Conservation (phyloP, 2,888 invertebrate genomes). For the Pyrocoelia pectoralis region DNA sequence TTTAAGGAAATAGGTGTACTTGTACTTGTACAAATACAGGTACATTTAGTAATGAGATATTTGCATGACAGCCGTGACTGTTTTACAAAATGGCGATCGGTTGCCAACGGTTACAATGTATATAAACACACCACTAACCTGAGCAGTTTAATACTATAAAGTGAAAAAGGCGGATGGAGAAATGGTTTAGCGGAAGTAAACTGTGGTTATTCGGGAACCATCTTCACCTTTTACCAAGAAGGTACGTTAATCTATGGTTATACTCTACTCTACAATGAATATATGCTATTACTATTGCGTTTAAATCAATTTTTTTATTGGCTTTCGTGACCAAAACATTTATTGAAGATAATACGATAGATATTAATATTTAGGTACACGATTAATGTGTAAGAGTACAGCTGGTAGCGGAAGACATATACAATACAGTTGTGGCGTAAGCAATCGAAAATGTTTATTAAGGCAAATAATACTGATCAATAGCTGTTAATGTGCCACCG, state of each 20-base stretch:
- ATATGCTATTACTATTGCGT: background rate
- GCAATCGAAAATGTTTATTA: slow-evolving; percentile 17
- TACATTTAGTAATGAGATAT: slow-evolving; percentile 4
- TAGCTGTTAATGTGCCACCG: slow-evolving; percentile 15
- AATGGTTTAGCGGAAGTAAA: slow-evolving; percentile 92
- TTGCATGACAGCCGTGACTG: background rate
- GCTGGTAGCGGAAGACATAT: slow-evolving; percentile 66
- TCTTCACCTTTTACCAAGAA: slow-evolving; percentile 82
- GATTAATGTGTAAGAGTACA: slow-evolving; percentile 53
- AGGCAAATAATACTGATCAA: slow-evolving; percentile 13
- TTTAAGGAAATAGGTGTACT: no score
- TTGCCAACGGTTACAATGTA: slow-evolving; percentile 21
- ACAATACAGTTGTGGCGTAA: slow-evolving; percentile 9
- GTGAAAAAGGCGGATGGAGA: slow-evolving; percentile 72
- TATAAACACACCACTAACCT: slow-evolving; percentile 18
- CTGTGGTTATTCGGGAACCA: slow-evolving; percentile 92
- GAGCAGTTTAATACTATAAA: slow-evolving; percentile 19
- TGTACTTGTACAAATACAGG: no score
- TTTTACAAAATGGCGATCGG: slow-evolving; percentile 18
- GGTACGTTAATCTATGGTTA: slow-evolving; percentile 63
- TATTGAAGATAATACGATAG: background rate
- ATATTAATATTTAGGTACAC: slow-evolving; percentile 2
- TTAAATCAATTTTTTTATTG: background rate
- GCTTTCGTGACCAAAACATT: slow-evolving; percentile 1
- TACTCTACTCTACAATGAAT: no score